A percentile compares a stretch with the other conserved stretches of the same genome.
phyloP scores from a whole-genome alignment of 2,113 vertebrate genomes.

The Callospermophilus lateralis region DNA sequence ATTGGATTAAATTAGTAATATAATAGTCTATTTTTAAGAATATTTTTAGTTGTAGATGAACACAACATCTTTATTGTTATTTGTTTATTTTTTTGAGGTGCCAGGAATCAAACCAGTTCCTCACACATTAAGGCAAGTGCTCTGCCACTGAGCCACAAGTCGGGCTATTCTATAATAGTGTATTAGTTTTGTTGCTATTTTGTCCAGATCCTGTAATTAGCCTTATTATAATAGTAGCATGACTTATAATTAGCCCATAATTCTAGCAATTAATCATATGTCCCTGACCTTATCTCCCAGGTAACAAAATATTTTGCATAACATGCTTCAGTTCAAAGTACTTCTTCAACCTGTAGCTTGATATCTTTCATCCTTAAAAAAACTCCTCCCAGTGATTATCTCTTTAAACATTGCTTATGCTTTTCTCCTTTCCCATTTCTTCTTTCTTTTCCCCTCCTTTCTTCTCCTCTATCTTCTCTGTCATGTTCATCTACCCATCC shows the following conservation, averaged over 20 bases:
- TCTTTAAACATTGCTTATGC: background rate
- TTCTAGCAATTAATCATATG: background rate
- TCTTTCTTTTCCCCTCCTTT: too few species aligned
- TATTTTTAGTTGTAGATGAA: too few species aligned
- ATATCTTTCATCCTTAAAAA: background rate
- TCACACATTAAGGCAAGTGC: too few species aligned
- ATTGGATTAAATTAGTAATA: background rate
- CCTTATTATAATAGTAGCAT: background rate
- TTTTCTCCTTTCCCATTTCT: background rate
- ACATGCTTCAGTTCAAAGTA: background rate
- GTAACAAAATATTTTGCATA: background rate
- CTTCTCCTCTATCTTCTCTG: background rate
- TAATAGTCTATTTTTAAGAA: background rate
- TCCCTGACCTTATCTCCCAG: background rate
- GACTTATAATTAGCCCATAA: background rate
- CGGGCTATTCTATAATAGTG: background rate
- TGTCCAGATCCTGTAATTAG: background rate
- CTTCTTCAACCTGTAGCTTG: background rate
- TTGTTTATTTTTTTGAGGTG: too few species aligned
- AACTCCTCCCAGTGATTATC: background rate
- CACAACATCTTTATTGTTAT: too few species aligned
- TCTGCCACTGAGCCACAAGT: too few species aligned
- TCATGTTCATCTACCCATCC: background rate
- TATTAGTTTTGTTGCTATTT: conserved; percentile 1
- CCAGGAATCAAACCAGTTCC: too few species aligned